Evolutionary conservation across 1,140 invertebrate species (phyloP).

Genomic region (Habropoda laboriosa): DNA sequence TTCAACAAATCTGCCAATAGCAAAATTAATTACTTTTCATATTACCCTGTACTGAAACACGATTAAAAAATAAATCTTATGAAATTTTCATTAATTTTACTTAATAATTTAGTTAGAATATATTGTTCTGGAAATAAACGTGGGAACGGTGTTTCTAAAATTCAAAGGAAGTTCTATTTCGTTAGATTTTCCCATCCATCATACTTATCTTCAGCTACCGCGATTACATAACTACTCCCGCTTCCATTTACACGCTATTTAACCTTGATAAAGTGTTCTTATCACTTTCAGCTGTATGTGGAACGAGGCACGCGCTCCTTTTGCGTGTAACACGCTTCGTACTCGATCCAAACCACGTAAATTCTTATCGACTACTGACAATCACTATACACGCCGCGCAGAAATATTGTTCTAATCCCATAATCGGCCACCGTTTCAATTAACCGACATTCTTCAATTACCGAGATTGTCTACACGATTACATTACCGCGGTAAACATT

Average conservation of each 20-base stretch:
- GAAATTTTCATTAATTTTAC: too few species aligned
- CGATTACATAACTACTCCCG: constrained; percentile 5
- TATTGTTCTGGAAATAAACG: too few species aligned
- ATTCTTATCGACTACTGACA: constrained; percentile 6
- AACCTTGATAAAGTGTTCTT: constrained; percentile 22
- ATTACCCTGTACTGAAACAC: too few species aligned
- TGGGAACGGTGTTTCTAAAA: too few species aligned
- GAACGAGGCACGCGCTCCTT: neutral
- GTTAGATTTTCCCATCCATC: neutral
- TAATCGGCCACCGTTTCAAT: neutral
- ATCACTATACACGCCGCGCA: neutral
- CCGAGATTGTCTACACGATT: too few species aligned
- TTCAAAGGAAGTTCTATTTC: neutral
- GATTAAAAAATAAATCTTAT: too few species aligned
- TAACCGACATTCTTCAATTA: neutral
- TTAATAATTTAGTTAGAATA: too few species aligned
- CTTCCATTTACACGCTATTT: constrained; percentile 17
- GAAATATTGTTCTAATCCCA: neutral
- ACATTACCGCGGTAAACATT: too few species aligned
- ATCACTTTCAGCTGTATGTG: neutral
- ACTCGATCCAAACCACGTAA: neutral
- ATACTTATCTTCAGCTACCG: neutral
- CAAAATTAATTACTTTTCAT: too few species aligned
- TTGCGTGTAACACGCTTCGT: constrained; percentile 7
- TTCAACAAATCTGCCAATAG: too few species aligned